Conservation (phyloP, 2,113 vertebrate genomes). For the Dicrurus megarhynchus region DNA sequence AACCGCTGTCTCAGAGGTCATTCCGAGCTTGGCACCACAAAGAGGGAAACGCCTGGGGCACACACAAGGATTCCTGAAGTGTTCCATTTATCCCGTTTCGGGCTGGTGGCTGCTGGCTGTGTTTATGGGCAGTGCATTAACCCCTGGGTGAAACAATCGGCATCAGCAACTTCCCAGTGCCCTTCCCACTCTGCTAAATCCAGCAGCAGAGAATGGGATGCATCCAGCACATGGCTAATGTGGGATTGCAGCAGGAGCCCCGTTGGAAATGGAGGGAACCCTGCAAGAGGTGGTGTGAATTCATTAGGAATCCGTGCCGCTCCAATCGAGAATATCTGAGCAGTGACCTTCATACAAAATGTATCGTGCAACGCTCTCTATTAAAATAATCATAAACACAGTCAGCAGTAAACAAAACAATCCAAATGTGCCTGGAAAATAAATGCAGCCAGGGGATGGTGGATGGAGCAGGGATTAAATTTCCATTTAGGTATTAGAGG, state of each 20-base stretch:
- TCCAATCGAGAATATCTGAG: constrained; percentile 25
- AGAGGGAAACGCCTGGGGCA: neutral
- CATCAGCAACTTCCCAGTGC: constrained; percentile 18
- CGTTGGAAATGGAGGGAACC: constrained; percentile 25
- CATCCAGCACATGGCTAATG: constrained; percentile 38
- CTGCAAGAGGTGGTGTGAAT: constrained; percentile 32
- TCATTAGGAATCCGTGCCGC: constrained; percentile 49
- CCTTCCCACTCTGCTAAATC: neutral
- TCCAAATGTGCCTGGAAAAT: constrained; percentile 61
- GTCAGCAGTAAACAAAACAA: constrained; percentile 73
- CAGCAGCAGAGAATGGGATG: neutral
- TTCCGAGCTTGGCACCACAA: neutral
- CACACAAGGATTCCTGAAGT: neutral
- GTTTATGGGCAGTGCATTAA: constrained; percentile 38
- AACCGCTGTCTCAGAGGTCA: neutral
- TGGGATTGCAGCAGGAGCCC: constrained; percentile 39
- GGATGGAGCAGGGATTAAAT: constrained; percentile 54
- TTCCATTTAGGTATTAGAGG: constrained; percentile 47
- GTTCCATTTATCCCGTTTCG: neutral
- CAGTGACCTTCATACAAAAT: constrained; percentile 71
- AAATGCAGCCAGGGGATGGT: constrained; percentile 4
- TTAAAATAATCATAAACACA: constrained; percentile 72
- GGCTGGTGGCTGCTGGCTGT: neutral
- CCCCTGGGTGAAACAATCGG: constrained; percentile 26
- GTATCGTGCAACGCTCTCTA: constrained; percentile 17